Evolutionary conservation across 2,113 vertebrate genomes (phyloP), one percentile per base, ranked within the genome.

Genomic region (Bagarius yarrelli): DNA sequence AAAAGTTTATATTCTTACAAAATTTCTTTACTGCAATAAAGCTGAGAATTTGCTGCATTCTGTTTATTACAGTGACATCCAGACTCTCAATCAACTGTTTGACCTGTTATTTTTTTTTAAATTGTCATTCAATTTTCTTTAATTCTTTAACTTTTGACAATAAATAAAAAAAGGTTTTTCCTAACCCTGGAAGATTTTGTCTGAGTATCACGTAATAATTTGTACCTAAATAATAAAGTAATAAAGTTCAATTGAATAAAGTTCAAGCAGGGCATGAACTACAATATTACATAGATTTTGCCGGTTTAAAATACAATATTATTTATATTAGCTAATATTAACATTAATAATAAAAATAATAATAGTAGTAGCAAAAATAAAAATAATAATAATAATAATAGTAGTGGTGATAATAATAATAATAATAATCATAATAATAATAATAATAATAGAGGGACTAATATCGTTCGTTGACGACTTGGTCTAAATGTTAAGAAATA

Each of bases 331-430:
- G 36, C 36, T 40, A 40, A 4, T 27, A 60, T 3, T 27, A 60
- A 13, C 4, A 27, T 3, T 27, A 61, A 12, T 27, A 59, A 13
- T 32, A 63, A 8, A 16, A 61, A 6, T 32, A 63, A 6, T 32
- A 32, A 2, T 21, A 64, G 2, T 66, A 66, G 12, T 40, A 66
- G 12, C 40, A 66, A 23, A 36, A 66, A 23, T 40, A 44, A 67
- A 23, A 67, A 67, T 40, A 67, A 44, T 67, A 67, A 67, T 44
- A n/a, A 67, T 23, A 44, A 67, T 67, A 40, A 40, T n/a, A n/a
- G n/a, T n/a, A n/a, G n/a, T n/a, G n/a, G n/a, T n/a, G n/a, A n/a
- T 40, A 40, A 4, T 27, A 60, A 13, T 27, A 60, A 13, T 15
- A 27, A 13, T 27, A 61, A 12, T 27, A 59, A 13, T 32, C 30